Evolutionary conservation across 1,140 invertebrate species (phyloP).

Genomic region (Tetranychus urticae): DNA sequence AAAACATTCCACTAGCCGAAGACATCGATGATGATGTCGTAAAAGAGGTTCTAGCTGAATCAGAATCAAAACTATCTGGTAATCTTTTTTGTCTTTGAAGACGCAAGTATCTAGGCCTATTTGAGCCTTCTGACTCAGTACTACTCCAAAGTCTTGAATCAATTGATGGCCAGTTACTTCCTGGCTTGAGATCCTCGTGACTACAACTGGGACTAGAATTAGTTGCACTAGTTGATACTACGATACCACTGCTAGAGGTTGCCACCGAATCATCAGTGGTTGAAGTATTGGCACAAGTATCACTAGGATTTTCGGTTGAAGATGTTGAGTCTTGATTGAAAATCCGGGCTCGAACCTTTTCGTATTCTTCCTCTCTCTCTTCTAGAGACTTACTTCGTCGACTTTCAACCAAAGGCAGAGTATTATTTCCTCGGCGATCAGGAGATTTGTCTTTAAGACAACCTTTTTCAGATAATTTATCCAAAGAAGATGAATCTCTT

Average conservation of each 20-base stretch:
- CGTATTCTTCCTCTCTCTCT: conserved; percentile 66
- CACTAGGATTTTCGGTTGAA: background rate
- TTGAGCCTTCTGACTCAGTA: background rate
- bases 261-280: background rate
- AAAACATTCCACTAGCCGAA: background rate
- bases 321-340: conserved; percentile 29
- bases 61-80: background rate
- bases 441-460: conserved; percentile 16
- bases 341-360: conserved; percentile 49
- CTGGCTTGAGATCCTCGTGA: background rate
- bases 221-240: background rate
- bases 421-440: conserved; percentile 25
- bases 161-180: background rate
- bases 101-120: background rate
- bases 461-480: conserved; percentile 27
- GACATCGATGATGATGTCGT: background rate
- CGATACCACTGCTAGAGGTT: background rate
- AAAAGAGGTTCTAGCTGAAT: background rate
- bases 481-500: conserved; percentile 48
- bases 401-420: conserved; percentile 30
- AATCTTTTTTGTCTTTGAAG: background rate
- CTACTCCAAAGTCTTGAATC: background rate
- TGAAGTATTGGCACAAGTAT: background rate
- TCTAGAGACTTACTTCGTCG: conserved; percentile 64
- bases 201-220: background rate